Conservation (phyloP, 2,113 vertebrate genomes). For the Amblyornis subalaris region DNA sequence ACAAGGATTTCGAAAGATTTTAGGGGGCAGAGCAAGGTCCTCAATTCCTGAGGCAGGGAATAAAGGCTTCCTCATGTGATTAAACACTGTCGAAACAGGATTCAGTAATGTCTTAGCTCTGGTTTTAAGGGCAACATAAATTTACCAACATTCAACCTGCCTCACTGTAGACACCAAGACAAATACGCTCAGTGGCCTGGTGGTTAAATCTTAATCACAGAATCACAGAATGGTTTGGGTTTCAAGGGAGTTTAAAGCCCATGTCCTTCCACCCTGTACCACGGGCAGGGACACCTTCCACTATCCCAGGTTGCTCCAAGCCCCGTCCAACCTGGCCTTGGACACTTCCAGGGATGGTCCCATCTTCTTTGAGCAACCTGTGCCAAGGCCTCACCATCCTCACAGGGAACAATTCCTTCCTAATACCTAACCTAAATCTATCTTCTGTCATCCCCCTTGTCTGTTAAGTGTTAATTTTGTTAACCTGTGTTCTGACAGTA, state of each 20-base stretch:
- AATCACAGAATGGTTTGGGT: background rate
- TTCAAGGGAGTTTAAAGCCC: background rate
- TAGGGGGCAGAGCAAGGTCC: background rate
- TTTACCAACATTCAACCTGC: background rate
- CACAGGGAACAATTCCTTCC: background rate
- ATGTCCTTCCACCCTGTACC: accelerated
- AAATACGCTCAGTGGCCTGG: background rate
- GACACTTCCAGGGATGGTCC: background rate
- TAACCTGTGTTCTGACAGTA: background rate
- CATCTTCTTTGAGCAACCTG: background rate
- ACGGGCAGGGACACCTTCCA: background rate
- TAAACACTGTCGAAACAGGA: background rate
- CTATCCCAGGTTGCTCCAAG: background rate
- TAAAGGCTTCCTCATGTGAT: background rate
- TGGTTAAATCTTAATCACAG: background rate
- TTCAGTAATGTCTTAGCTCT: accelerated
- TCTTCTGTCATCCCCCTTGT: background rate
- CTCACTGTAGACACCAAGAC: background rate
- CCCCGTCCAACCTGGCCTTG: accelerated
- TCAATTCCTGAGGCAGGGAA: background rate
- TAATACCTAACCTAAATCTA: background rate
- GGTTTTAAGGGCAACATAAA: accelerated
- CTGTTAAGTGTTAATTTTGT: background rate
- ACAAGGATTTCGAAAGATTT: background rate
- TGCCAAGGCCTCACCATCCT: accelerated